These are phyloP conservation scores for Zeuzera pyrina DNA, from an alignment of 2,888 invertebrate species.

Conservation along the genomic window DNA sequence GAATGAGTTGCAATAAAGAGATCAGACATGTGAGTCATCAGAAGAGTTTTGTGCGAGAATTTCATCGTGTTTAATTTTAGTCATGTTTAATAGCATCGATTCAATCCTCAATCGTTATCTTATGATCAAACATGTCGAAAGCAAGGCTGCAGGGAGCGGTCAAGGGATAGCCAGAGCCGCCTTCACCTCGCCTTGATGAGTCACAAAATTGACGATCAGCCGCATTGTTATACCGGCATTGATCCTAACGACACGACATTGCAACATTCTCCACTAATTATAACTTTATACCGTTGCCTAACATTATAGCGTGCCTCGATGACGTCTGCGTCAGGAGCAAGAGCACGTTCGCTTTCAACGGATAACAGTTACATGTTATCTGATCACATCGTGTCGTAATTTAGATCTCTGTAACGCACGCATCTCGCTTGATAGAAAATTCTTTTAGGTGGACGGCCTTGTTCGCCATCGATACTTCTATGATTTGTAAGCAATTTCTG, in stretches of 20 bases:
- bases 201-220: constrained; percentile 39
- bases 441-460: constrained; percentile 42
- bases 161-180: constrained; percentile 51
- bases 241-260: constrained; percentile 42
- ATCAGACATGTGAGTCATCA: constrained; percentile 8
- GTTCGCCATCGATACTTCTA: constrained; percentile 28
- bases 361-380: constrained; percentile 43
- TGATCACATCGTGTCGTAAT: constrained; percentile 55
- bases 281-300: constrained; percentile 35
- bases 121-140: constrained; percentile 47
- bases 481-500: constrained; percentile 37
- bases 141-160: constrained; percentile 62
- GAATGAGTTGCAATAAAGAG: constrained; percentile 1
- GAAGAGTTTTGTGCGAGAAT: constrained; percentile 7
- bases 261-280: constrained; percentile 52
- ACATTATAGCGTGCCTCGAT: constrained; percentile 22
- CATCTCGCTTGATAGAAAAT: constrained; percentile 38
- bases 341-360: constrained; percentile 38
- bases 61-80: constrained; percentile 13
- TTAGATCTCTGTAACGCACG: constrained; percentile 38
- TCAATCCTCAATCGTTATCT: constrained; percentile 39
- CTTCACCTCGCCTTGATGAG: constrained; percentile 57
- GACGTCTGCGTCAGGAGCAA: constrained; percentile 36
- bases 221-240: constrained; percentile 42
- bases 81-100: constrained; percentile 22